Percentiles rank a stretch among this genome's conserved stretches.
Conservation (phyloP, 2,888 invertebrate species). For the Agrotis ipsilon region DNA sequence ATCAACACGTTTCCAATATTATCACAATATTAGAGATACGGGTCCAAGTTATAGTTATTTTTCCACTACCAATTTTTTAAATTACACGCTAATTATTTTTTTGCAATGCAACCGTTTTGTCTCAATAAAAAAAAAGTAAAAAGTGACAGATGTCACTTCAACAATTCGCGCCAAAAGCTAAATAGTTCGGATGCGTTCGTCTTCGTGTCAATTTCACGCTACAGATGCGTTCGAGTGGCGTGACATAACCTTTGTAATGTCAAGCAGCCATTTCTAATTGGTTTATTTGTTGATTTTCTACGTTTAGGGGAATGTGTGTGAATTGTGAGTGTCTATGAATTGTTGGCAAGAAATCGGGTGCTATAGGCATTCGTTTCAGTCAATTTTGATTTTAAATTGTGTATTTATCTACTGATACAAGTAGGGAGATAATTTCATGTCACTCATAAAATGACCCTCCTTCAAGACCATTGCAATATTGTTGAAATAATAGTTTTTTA, state of each 20-base stretch:
- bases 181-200: conserved; percentile 68
- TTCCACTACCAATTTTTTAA: no score
- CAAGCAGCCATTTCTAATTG: conserved; percentile 77
- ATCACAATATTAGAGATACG: no score
- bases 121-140: background rate
- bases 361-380: conserved; percentile 18
- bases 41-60: no score
- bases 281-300: conserved; percentile 66
- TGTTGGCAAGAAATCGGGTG: conserved; percentile 1
- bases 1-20: no score
- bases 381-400: conserved; percentile 21
- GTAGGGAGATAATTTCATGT: background rate
- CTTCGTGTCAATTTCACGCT: conserved; percentile 78
- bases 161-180: conserved; percentile 63
- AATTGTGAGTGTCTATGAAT: conserved; percentile 38
- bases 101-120: background rate
- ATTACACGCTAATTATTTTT: no score
- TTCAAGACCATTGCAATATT: no score
- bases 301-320: conserved; percentile 52
- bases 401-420: background rate
- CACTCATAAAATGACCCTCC: background rate
- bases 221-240: conserved; percentile 80
- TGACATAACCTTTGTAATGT: conserved; percentile 72
- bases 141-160: conserved; percentile 66
- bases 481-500: no score